A percentile compares a stretch with the other conserved stretches of the same genome.
phyloP scores from a whole-genome alignment of 2,888 invertebrate species.

The Eristalis arbustorum region DNA sequence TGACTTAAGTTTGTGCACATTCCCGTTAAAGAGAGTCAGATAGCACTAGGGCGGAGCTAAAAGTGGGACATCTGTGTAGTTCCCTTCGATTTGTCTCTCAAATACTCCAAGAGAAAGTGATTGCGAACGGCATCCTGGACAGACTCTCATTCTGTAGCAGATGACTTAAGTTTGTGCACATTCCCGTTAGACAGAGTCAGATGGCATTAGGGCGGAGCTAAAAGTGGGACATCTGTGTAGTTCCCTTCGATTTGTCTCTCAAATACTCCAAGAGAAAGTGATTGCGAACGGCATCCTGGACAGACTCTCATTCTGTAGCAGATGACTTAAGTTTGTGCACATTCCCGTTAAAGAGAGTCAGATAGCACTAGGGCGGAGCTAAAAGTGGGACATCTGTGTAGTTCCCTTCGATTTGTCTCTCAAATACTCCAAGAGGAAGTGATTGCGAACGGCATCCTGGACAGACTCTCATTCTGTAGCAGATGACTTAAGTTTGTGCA shows the following conservation, averaged over 20 bases:
- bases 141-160: not conserved
- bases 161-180: constrained; percentile 2
- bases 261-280: not conserved
- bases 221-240: not conserved
- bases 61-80: not conserved
- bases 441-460: not conserved
- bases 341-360: not conserved
- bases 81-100: not conserved
- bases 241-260: constrained; percentile 2
- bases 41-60: not conserved
- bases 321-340: constrained; percentile 12
- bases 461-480: not conserved
- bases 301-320: not conserved
- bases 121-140: not conserved
- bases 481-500: constrained; percentile 27
- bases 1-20: constrained; percentile 2
- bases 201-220: not conserved
- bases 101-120: not conserved
- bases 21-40: not conserved
- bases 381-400: not conserved
- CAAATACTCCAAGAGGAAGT: not conserved
- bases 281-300: constrained; percentile 10
- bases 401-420: not conserved
- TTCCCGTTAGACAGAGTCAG: not conserved
- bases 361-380: not conserved